A percentile compares a stretch with the other conserved stretches of the same genome.
These are phyloP conservation scores for Lophochroa leadbeateri DNA, from an alignment of 2,113 vertebrate genomes.

Conservation along the genomic window DNA sequence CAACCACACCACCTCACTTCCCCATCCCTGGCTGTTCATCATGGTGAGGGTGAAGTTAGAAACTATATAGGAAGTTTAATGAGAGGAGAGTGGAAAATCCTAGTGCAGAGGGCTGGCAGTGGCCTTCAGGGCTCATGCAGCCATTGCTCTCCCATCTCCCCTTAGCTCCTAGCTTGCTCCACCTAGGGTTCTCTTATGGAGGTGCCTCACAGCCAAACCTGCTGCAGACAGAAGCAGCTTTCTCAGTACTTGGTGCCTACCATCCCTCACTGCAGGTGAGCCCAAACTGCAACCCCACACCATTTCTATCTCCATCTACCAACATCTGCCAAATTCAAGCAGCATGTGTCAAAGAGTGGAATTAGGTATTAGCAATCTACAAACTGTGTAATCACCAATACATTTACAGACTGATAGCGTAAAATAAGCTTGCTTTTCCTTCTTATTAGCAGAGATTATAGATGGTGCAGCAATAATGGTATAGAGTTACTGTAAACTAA, in stretches of 20 bases:
- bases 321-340: not conserved
- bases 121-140: not conserved
- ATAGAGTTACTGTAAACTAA: not conserved
- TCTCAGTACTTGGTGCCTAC: not conserved
- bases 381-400: not conserved
- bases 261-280: not conserved
- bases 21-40: not conserved
- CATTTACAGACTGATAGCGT: not conserved
- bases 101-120: not conserved
- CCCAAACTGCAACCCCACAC: not conserved
- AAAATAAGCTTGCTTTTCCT: constrained; percentile 15
- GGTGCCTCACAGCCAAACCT: not conserved
- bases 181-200: not conserved
- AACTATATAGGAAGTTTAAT: not conserved
- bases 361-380: not conserved
- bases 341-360: not conserved
- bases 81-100: not conserved
- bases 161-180: not conserved
- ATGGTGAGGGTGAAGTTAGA: not conserved
- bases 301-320: not conserved
- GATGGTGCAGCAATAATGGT: not conserved
- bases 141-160: not conserved
- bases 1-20: not conserved
- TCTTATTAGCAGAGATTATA: not conserved
- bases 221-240: not conserved